phyloP scores from a whole-genome alignment of 2,113 vertebrate genomes.

The Sigmodon hispidus region DNA sequence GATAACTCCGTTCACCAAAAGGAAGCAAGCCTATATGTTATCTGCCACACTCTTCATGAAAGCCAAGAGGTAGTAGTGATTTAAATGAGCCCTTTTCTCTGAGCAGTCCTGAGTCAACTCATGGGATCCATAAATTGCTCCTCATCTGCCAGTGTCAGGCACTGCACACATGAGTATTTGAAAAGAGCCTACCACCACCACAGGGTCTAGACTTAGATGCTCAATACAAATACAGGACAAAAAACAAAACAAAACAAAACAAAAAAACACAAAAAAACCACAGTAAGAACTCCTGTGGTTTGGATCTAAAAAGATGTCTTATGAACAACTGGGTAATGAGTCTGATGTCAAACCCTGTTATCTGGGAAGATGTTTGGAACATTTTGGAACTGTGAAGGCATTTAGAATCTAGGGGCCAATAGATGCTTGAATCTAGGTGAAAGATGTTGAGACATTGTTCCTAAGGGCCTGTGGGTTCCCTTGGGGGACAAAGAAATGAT shows the following conservation, averaged over 20 bases:
- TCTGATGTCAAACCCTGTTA: slow-evolving; percentile 52
- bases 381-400: not conserved
- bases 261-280: slow-evolving; percentile 45
- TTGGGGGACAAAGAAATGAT: slow-evolving; percentile 47
- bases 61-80: slow-evolving; percentile 31
- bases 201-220: slow-evolving; percentile 62
- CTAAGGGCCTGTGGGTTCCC: slow-evolving; percentile 35
- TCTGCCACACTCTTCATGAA: not conserved
- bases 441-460: slow-evolving; percentile 53
- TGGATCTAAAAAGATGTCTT: slow-evolving; percentile 23
- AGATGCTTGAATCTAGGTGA: slow-evolving; percentile 47
- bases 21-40: not conserved
- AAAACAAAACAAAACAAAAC: slow-evolving; percentile 44
- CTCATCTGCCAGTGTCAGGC: not conserved
- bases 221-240: slow-evolving; percentile 54
- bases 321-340: slow-evolving; percentile 39
- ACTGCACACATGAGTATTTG: not conserved
- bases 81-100: slow-evolving; percentile 51
- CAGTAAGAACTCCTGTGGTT: slow-evolving; percentile 12
- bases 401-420: slow-evolving; percentile 11
- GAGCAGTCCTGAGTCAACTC: not conserved
- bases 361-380: slow-evolving; percentile 41
- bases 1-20: slow-evolving; percentile 25
- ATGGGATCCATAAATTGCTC: slow-evolving; percentile 13
- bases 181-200: not conserved